Evolutionary conservation across 2,797 vertebrate genomes (phyloP).

Genomic region (Propithecus perrieri): DNA sequence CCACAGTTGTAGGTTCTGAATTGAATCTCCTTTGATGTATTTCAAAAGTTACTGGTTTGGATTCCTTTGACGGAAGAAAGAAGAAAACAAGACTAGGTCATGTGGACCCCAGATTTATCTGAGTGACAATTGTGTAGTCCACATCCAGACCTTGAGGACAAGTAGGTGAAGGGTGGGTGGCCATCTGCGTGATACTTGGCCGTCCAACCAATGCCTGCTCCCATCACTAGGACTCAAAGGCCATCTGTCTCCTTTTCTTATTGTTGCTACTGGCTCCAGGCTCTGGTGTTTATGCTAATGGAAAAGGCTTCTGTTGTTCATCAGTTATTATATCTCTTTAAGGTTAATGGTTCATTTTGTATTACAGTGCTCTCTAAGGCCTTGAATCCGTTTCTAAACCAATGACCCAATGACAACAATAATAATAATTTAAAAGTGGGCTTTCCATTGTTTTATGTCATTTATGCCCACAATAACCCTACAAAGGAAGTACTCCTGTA

Average conservation of each 20-base stretch:
- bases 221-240: not conserved
- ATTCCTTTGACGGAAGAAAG: conserved; percentile 12
- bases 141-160: not conserved
- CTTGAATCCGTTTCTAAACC: not conserved
- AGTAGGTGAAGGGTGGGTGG: not conserved
- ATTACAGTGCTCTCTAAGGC: not conserved
- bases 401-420: not conserved
- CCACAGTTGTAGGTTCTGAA: not conserved
- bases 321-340: not conserved
- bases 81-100: not conserved
- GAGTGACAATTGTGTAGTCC: not conserved
- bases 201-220: not conserved
- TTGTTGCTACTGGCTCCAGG: not conserved
- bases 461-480: not conserved
- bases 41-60: not conserved
- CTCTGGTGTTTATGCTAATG: not conserved
- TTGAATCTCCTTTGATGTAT: not conserved
- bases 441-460: not conserved
- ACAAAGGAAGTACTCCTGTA: not conserved
- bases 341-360: not conserved
- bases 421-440: not conserved
- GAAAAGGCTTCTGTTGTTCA: not conserved
- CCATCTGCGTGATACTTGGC: not conserved
- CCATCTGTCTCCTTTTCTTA: not conserved
- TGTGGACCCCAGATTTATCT: not conserved